A percentile compares a stretch with the other conserved stretches of the same genome.
These are phyloP conservation scores for Syngnathus rostellatus DNA, from an alignment of 2,797 vertebrate genomes.

Conservation along the genomic window DNA sequence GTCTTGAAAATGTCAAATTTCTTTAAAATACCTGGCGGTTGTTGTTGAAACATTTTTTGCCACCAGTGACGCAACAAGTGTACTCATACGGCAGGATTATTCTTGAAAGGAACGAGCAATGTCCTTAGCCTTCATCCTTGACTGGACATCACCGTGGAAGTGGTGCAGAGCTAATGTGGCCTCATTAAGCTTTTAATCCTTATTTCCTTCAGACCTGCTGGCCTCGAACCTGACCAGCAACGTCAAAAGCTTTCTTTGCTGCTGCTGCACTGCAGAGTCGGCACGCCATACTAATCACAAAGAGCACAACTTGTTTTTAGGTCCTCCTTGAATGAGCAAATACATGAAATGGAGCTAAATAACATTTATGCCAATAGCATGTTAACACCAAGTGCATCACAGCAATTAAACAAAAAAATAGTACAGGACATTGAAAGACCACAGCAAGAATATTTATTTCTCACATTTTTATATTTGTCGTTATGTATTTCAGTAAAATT, in stretches of 20 bases:
- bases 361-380: not conserved
- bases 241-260: slow-evolving; percentile 28
- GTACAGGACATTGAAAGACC: not conserved
- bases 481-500: not conserved
- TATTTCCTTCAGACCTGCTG: slow-evolving; percentile 35
- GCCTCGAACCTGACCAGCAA: slow-evolving; percentile 20
- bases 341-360: too few relatives aligned
- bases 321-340: too few relatives aligned
- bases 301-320: not conserved
- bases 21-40: not conserved
- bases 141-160: slow-evolving; percentile 3
- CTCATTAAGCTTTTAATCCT: slow-evolving; percentile 56
- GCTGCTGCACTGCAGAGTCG: not conserved
- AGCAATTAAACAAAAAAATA: not conserved
- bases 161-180: slow-evolving; percentile 40
- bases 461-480: not conserved
- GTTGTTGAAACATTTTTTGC: not conserved
- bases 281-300: not conserved
- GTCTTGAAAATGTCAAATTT: not conserved
- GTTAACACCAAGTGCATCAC: not conserved
- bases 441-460: not conserved
- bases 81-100: not conserved
- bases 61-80: not conserved
- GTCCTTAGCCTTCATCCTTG: not conserved
- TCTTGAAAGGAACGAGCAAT: not conserved